phyloP scores from a whole-genome alignment of 2,113 vertebrate species.

The Eulemur rufifrons region DNA sequence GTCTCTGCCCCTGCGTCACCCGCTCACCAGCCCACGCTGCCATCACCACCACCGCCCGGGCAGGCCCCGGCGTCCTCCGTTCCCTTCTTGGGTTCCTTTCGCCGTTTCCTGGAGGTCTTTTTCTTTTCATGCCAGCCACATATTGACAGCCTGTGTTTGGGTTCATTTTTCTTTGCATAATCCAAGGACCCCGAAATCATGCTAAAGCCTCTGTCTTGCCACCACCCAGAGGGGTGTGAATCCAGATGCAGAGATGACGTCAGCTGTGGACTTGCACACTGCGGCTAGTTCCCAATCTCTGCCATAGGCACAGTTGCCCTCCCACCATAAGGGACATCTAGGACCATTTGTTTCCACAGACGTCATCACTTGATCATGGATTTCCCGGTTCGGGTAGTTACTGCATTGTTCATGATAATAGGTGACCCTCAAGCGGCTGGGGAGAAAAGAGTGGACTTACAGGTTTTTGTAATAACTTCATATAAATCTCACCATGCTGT shows the following conservation, averaged over 20 bases:
- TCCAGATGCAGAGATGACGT: neutral
- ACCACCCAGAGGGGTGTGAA: neutral
- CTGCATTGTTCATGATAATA: neutral
- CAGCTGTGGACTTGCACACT: neutral
- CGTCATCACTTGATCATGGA: neutral
- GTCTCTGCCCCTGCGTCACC: neutral
- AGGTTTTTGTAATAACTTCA: no score
- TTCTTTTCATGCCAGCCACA: neutral
- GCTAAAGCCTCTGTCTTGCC: neutral
- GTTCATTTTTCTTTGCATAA: neutral
- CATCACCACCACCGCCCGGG: neutral
- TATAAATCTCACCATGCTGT: neutral
- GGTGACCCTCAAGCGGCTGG: neutral
- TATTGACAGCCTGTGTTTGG: neutral
- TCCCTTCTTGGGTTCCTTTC: neutral
- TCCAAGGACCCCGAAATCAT: neutral
- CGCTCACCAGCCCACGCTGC: neutral
- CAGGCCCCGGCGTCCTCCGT: fast-evolving
- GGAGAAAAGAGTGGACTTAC: neutral
- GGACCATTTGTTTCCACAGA: neutral
- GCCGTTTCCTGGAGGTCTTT: neutral
- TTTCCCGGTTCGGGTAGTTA: neutral
- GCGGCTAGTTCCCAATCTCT: neutral
- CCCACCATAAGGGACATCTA: neutral
- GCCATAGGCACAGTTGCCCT: neutral